A percentile compares a stretch with the other conserved stretches of the same genome.
These are phyloP conservation scores for Lordiphosa mommai DNA, from an alignment of 1,140 invertebrate genomes.

Conservation along the genomic window DNA sequence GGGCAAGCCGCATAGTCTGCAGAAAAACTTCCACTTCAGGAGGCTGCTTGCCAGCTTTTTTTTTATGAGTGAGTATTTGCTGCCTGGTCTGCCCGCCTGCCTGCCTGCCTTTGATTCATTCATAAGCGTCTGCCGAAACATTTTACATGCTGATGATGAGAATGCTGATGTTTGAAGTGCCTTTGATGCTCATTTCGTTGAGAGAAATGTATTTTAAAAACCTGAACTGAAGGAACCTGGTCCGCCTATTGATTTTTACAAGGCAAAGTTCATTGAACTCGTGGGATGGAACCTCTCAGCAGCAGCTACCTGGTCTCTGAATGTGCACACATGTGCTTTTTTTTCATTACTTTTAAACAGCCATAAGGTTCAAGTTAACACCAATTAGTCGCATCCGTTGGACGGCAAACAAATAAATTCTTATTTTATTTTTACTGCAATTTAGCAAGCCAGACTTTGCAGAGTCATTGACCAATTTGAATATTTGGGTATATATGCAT, in stretches of 20 bases:
- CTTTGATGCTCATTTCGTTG: slow-evolving; percentile 70
- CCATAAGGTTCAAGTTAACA: slow-evolving; percentile 49
- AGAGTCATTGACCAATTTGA: slow-evolving; percentile 51
- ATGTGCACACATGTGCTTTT: slow-evolving; percentile 28
- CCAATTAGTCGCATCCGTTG: slow-evolving; percentile 67
- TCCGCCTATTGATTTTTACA: slow-evolving; percentile 72
- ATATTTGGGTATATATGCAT: not conserved
- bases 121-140: slow-evolving; percentile 50
- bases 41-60: slow-evolving; percentile 25
- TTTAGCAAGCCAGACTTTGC: slow-evolving; percentile 44
- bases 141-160: slow-evolving; percentile 26
- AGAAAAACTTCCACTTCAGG: slow-evolving; percentile 58
- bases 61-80: slow-evolving; percentile 26
- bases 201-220: slow-evolving; percentile 60
- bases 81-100: slow-evolving; percentile 2
- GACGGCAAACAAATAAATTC: slow-evolving; percentile 38
- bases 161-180: slow-evolving; percentile 72
- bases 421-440: slow-evolving; percentile 27
- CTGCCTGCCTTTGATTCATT: slow-evolving; percentile 52
- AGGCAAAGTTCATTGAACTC: slow-evolving; percentile 62
- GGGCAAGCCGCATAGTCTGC: slow-evolving; percentile 45
- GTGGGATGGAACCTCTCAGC: not conserved
- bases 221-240: slow-evolving; percentile 19
- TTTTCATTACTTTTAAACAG: slow-evolving; percentile 55
- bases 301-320: slow-evolving; percentile 22